These are phyloP conservation scores for Maconellicoccus hirsutus DNA, from an alignment of 1,140 invertebrate genomes.

Conservation along the genomic window DNA sequence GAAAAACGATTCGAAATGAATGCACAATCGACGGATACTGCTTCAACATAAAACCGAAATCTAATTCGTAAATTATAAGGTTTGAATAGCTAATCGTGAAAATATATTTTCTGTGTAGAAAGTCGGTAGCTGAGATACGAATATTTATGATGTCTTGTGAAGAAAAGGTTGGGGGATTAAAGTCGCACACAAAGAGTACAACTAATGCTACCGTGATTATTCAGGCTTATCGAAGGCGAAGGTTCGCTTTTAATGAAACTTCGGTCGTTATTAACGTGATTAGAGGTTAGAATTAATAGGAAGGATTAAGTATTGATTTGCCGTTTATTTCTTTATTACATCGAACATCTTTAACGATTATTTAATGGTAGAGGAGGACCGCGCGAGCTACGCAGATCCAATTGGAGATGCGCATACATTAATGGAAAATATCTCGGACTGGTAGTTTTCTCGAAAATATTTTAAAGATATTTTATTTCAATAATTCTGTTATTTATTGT, in stretches of 20 bases:
- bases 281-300: conserved; percentile 17
- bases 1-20: not conserved
- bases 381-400: not conserved
- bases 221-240: conserved; percentile 18
- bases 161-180: conserved; percentile 10
- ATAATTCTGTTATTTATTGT: conserved; percentile 10
- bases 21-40: not conserved
- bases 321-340: conserved; percentile 20
- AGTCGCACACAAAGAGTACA: conserved; percentile 7
- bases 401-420: not conserved
- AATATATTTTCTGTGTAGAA: conserved; percentile 1
- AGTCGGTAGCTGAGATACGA: conserved; percentile 6
- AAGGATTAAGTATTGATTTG: conserved; percentile 20
- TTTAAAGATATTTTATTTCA: not conserved
- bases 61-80: not conserved
- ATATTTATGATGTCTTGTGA: conserved; percentile 10
- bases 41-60: not conserved
- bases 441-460: not conserved
- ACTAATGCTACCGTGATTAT: conserved; percentile 16
- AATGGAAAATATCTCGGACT: not conserved
- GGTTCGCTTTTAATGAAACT: conserved; percentile 16
- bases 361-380: not conserved
- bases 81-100: not conserved
- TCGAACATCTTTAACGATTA: not conserved
- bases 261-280: conserved; percentile 19